A percentile compares a stretch with the other conserved stretches of the same genome.
phyloP scores from a whole-genome alignment of 2,797 vertebrate species.

The Lithobates sylvaticus region DNA sequence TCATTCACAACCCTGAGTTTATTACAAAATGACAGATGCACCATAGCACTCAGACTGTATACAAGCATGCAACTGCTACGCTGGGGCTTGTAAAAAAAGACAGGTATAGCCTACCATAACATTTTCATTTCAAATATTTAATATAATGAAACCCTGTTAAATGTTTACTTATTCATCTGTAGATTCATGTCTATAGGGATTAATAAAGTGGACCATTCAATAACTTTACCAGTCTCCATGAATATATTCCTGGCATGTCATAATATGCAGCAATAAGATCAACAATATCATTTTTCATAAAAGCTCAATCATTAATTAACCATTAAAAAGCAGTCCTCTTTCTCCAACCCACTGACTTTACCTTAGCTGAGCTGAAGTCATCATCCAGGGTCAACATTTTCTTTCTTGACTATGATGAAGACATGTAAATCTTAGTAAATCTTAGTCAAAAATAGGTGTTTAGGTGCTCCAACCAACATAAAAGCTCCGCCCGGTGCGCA shows the following conservation, averaged over 20 bases:
- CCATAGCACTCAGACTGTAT: background rate
- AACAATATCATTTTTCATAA: too few species aligned
- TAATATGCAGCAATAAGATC: background rate
- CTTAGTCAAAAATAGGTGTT: too few species aligned
- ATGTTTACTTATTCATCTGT: background rate
- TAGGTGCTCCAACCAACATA: too few species aligned
- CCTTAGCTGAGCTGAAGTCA: too few species aligned
- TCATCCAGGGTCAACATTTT: too few species aligned
- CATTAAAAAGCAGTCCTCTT: too few species aligned
- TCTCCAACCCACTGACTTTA: too few species aligned
- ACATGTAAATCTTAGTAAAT: too few species aligned
- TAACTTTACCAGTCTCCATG: background rate
- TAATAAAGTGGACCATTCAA: background rate
- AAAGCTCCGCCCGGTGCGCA: too few species aligned
- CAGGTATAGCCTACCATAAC: background rate
- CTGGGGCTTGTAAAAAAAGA: background rate
- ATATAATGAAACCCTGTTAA: background rate
- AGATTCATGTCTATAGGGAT: background rate
- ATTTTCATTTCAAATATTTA: background rate
- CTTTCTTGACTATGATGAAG: too few species aligned
- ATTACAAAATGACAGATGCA: background rate
- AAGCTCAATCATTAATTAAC: too few species aligned
- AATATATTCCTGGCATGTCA: background rate
- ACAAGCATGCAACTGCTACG: too few species aligned
- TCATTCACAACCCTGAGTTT: background rate